Evolutionary conservation across 2,888 invertebrate species (phyloP).

Genomic region (Hirtodrosophila alboralis): DNA sequence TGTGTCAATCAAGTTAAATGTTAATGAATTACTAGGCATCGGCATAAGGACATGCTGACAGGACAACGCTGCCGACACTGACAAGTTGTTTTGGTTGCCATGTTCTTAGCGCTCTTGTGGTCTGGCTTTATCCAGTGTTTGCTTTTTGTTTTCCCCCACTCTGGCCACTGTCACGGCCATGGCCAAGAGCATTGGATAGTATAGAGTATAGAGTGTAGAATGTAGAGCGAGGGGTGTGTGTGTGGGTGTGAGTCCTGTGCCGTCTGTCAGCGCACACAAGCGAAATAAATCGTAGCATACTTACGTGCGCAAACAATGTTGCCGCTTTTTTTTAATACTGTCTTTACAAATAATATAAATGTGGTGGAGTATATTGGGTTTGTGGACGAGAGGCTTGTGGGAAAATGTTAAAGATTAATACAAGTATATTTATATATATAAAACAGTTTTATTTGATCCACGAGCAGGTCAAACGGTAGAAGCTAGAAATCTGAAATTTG

Average conservation of each 20-base stretch:
- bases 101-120: slow-evolving; percentile 45
- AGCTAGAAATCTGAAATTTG: no score
- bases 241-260: slow-evolving; percentile 6
- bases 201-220: no score
- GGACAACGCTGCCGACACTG: slow-evolving; percentile 52
- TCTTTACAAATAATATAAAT: slow-evolving; percentile 1
- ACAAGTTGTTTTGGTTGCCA: slow-evolving; percentile 65
- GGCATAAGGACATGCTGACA: slow-evolving; percentile 69
- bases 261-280: slow-evolving; percentile 44
- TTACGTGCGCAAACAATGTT: slow-evolving; percentile 67
- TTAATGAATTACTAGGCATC: slow-evolving; percentile 75
- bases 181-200: slow-evolving; percentile 1
- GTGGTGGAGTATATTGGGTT: no score
- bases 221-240: no score
- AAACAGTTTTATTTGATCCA: no score
- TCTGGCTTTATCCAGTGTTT: slow-evolving; percentile 9
- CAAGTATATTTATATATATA: no score
- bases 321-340: slow-evolving; percentile 21
- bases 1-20: slow-evolving; percentile 80
- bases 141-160: slow-evolving; percentile 14
- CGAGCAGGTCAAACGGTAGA: no score
- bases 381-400: no score
- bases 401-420: no score
- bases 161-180: background rate
- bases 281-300: slow-evolving; percentile 75